These are phyloP conservation scores for Drosophila merina DNA, from an alignment of 2,888 invertebrate genomes.

Conservation along the genomic window DNA sequence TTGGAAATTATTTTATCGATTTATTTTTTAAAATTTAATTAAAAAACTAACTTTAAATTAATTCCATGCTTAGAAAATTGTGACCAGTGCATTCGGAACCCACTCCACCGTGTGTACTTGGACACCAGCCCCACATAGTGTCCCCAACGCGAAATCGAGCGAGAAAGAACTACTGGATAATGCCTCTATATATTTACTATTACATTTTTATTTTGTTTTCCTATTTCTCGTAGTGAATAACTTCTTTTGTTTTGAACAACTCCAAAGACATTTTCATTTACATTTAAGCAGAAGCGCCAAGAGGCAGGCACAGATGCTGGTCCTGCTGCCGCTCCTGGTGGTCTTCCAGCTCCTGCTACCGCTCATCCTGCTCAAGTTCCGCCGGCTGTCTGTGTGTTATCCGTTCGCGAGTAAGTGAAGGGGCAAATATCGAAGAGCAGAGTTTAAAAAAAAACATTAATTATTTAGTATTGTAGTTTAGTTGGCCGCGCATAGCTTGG, in stretches of 20 bases:
- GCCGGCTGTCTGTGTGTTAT: slow-evolving; percentile 17
- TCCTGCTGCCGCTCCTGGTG: slow-evolving; percentile 15
- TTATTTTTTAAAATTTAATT: neutral
- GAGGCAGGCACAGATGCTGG: slow-evolving; percentile 12
- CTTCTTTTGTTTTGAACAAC: slow-evolving; percentile 62
- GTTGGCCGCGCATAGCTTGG: slow-evolving; percentile 69
- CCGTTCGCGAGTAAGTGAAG: slow-evolving; percentile 2
- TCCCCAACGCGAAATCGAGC: neutral
- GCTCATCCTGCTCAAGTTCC: slow-evolving; percentile 26
- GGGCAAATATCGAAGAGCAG: slow-evolving; percentile 47
- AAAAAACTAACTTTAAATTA: neutral
- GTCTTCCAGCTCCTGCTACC: slow-evolving; percentile 19
- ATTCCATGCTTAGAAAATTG: neutral
- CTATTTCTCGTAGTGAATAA: slow-evolving; percentile 62
- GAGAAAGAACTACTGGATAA: neutral
- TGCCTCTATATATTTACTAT: slow-evolving; percentile 51
- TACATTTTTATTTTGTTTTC: slow-evolving; percentile 68
- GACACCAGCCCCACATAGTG: neutral
- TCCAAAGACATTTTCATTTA: slow-evolving; percentile 54
- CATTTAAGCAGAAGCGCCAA: slow-evolving; percentile 35
- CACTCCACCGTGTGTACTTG: neutral
- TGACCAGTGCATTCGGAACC: neutral
- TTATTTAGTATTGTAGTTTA: slow-evolving; percentile 71
- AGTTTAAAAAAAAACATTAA: slow-evolving; percentile 57
- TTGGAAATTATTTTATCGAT: neutral